Evolutionary conservation across 37 sponge, comb jelly and placozoan genomes (phyloP).

Genomic region (Ephydatia muelleri): DNA sequence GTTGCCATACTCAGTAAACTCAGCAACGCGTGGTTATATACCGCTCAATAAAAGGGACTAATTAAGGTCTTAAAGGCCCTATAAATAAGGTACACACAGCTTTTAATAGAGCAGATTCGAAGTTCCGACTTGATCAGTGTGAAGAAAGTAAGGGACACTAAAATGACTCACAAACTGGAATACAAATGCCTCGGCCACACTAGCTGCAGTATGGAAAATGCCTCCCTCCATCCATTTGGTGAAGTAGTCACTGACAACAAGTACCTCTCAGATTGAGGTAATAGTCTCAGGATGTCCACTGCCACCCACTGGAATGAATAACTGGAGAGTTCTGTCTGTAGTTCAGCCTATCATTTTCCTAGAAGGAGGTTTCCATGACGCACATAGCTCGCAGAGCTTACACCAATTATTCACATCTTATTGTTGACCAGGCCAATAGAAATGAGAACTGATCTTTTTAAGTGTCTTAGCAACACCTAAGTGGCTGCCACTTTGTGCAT

Average conservation of each 20-base stretch:
- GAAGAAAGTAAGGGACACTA: neutral
- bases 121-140: conserved; percentile 6
- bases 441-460: neutral
- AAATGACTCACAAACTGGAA: neutral
- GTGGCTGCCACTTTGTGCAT: conserved; percentile 1
- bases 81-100: neutral
- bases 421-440: neutral
- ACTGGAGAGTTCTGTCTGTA: neutral
- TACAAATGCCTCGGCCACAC: neutral
- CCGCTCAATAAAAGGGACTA: too few relatives aligned
- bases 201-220: neutral
- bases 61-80: too few relatives aligned
- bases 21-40: too few relatives aligned
- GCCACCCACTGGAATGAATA: conserved; percentile 1
- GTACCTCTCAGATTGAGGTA: neutral
- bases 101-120: neutral
- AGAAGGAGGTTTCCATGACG: neutral
- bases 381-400: neutral
- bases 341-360: neutral
- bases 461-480: conserved; percentile 7
- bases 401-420: neutral
- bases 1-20: too few relatives aligned
- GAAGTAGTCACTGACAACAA: conserved; percentile 2
- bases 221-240: neutral
- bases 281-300: neutral